Evolutionary conservation across 2,113 vertebrate species (phyloP).

Genomic region (Vicugna pacos): DNA sequence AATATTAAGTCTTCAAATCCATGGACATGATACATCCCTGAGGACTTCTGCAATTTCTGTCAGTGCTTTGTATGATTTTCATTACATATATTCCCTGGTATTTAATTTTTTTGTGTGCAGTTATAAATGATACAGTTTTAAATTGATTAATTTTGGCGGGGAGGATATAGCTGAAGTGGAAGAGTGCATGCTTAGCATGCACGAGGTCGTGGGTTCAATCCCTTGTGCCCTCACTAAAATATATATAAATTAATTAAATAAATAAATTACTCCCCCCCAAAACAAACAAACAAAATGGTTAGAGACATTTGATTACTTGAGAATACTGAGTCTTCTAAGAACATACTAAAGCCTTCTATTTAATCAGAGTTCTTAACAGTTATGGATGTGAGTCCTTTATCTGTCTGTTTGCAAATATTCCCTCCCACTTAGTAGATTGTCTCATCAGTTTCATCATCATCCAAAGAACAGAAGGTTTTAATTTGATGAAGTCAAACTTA

Average conservation of each 20-base stretch:
- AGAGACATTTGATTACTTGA: neutral
- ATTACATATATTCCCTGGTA: neutral
- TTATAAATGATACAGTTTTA: neutral
- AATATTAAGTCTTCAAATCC: neutral
- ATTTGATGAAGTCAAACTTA: neutral
- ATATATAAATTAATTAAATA: no score
- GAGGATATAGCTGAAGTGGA: no score
- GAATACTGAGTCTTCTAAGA: neutral
- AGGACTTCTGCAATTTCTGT: neutral
- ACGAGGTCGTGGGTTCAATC: no score
- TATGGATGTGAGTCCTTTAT: neutral
- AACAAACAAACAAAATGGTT: neutral
- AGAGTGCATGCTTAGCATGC: no score
- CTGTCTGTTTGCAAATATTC: neutral
- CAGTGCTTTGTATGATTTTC: conserved; percentile 17
- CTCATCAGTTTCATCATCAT: conserved; percentile 1
- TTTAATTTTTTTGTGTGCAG: neutral
- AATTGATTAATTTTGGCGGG: neutral
- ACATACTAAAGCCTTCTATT: neutral
- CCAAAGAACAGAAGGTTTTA: neutral
- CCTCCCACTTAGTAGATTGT: neutral
- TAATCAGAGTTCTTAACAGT: neutral
- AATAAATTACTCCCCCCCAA: no score
- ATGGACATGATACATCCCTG: neutral
- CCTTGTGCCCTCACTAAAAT: no score